Base-by-base conservation (phyloP, 1,140 invertebrate species). In the Elysia chlorotica region DNA sequence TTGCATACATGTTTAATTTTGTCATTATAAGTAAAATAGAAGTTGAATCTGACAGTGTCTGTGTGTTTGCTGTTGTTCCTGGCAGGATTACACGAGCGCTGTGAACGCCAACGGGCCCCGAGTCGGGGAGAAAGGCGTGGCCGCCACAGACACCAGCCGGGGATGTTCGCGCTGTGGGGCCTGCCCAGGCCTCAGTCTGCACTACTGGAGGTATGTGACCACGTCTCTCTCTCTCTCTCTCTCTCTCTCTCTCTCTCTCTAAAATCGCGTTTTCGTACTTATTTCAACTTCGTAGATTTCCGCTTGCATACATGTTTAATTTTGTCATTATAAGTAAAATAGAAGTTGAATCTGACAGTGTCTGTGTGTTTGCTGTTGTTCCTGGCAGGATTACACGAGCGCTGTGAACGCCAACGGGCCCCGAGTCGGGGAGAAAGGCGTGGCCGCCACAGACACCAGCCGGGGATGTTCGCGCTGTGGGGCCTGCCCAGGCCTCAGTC, bases 11-110 rank as follows among this genome's bases (percentile, higher is more conserved):
- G n/a, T n/a, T n/a, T n/a, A n/a, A n/a, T n/a, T n/a, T n/a, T n/a
- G n/a, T n/a, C n/a, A n/a, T n/a, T n/a, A n/a, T n/a, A n/a, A n/a
- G n/a, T n/a, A n/a, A n/a, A n/a, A n/a, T n/a, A n/a, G n/a, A n/a
- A n/a, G n/a, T n/a, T n/a, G n/a, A n/a, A n/a, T n/a, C n/a, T n/a
- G n/a, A n/a, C n/a, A n/a, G n/a, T n/a, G n/a, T n/a, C n/a, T n/a
- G n/a, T n/a, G n/a, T n/a, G n/a, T n/a, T n/a, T n/a, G n/a, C n/a
- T n/a, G n/a, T n/a, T n/a, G n/a, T n/a, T n/a, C n/a, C n/a, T n/a
- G n/a, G n/a, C 31, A 69, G 67, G 67, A 69, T 69, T 69, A 69
- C 54, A 69, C 67, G 28, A 59, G n/a, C 31, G 67, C 67, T 57
- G 54, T 69, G 2, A 57, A 69, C 37, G 67, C 67, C n/a, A 69